Evolutionary conservation across 2,113 vertebrate species (phyloP).

Genomic region (Larimichthys polyactis): DNA sequence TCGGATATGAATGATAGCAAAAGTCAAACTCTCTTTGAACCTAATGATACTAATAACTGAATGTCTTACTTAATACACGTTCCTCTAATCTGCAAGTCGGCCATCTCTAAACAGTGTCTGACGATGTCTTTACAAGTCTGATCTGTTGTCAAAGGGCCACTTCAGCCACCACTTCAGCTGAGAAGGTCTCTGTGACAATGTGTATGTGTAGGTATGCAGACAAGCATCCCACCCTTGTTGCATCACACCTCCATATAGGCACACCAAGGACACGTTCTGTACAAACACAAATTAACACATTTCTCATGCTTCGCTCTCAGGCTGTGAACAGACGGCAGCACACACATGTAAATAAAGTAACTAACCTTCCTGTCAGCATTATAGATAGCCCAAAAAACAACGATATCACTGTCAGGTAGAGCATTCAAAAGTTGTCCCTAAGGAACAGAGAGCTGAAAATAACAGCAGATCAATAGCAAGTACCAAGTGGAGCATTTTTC

Average conservation of each 20-base stretch:
- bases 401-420: constrained; percentile 26
- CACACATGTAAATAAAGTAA: not conserved
- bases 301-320: not conserved
- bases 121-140: not conserved
- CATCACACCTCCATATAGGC: constrained; percentile 11
- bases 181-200: not conserved
- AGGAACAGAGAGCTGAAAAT: constrained; percentile 66
- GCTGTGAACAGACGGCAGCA: constrained; percentile 6
- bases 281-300: constrained; percentile 4
- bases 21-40: not conserved
- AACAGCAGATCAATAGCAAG: constrained; percentile 75
- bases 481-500: constrained; percentile 58
- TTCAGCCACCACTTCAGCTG: not conserved
- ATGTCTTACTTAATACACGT: not conserved
- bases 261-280: not conserved
- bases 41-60: not conserved
- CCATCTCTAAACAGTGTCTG: not conserved
- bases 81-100: not conserved
- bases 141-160: constrained; percentile 32
- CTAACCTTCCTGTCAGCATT: not conserved
- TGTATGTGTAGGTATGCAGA: constrained; percentile 15
- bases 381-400: constrained; percentile 2
- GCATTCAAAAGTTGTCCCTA: constrained; percentile 66
- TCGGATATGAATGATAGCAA: not conserved
- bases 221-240: constrained; percentile 21